Percentiles rank a stretch among this genome's conserved stretches.
Evolutionary conservation across 2,113 vertebrate genomes (phyloP).

Genomic region (Melanostigma gelatinosum): DNA sequence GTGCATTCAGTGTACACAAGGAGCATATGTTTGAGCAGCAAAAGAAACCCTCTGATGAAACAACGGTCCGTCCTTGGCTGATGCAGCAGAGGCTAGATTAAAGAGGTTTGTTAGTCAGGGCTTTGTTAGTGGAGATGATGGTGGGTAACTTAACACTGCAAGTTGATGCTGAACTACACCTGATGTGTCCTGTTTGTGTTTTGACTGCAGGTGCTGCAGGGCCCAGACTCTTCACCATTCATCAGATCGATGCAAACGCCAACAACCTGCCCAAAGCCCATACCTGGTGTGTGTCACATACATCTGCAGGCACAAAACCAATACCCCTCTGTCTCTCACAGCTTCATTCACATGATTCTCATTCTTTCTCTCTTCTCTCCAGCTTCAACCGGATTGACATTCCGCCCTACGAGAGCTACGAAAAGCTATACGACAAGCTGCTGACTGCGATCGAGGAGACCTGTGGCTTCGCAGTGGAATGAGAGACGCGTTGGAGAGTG

Average conservation of each 20-base stretch:
- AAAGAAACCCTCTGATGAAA: background rate
- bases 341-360: background rate
- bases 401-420: conserved; percentile 95
- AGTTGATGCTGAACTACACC: background rate
- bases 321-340: background rate
- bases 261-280: conserved; percentile 97
- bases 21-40: background rate
- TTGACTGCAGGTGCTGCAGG: conserved; percentile 89
- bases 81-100: background rate
- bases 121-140: background rate
- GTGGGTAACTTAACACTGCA: background rate
- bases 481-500: conserved; percentile 62
- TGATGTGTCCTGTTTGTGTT: conserved; percentile 35
- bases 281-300: conserved; percentile 87
- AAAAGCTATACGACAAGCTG: conserved; percentile 97
- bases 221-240: conserved; percentile 95
- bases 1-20: too few species aligned
- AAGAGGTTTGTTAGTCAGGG: background rate
- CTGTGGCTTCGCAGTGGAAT: conserved; percentile 97
- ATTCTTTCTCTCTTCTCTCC: conserved; percentile 34
- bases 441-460: conserved; percentile 98
- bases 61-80: background rate
- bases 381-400: conserved; percentile 99
- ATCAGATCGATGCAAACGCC: conserved; percentile 95
- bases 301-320: background rate